Conservation (phyloP, 1,140 invertebrate genomes). For the Drosophila pectinifera region DNA sequence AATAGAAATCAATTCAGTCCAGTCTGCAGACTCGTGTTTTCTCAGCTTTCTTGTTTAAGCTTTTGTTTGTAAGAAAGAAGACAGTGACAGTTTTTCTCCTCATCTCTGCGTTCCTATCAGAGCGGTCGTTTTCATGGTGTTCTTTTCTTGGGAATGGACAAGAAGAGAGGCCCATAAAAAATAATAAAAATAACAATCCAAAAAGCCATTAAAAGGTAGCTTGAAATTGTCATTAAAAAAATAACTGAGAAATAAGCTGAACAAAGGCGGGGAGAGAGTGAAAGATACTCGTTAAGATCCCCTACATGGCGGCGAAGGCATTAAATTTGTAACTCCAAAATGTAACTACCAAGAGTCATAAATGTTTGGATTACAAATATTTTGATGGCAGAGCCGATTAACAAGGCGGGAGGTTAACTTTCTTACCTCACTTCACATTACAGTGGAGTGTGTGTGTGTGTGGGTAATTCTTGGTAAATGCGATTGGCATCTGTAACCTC, state of each 20-base stretch:
- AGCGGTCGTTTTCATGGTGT: slow-evolving; percentile 26
- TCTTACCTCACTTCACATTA: slow-evolving; percentile 16
- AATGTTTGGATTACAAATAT: slow-evolving; percentile 82
- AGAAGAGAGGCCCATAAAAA: slow-evolving; percentile 67
- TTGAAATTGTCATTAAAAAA: slow-evolving; percentile 75
- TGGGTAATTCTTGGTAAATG: slow-evolving; percentile 64
- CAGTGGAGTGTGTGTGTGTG: slow-evolving; percentile 8
- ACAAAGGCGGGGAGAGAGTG: slow-evolving; percentile 30
- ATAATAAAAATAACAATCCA: slow-evolving; percentile 51
- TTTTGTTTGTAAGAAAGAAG: slow-evolving; percentile 59
- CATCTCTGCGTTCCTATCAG: slow-evolving; percentile 19
- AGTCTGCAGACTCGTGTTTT: slow-evolving; percentile 55
- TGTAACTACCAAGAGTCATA: slow-evolving; percentile 67
- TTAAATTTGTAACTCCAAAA: slow-evolving; percentile 69
- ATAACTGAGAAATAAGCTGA: slow-evolving; percentile 24
- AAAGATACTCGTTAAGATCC: slow-evolving; percentile 31
- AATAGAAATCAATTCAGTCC: slow-evolving; percentile 78
- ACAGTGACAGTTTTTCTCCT: slow-evolving; percentile 35
- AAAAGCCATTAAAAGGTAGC: slow-evolving; percentile 71
- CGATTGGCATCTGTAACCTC: slow-evolving; percentile 65
- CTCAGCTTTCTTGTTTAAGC: slow-evolving; percentile 38
- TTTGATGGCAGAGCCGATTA: slow-evolving; percentile 62
- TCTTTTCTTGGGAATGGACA: slow-evolving; percentile 35
- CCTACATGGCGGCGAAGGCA: slow-evolving; percentile 24
- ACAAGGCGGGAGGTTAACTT: slow-evolving; percentile 41